Evolutionary conservation across 2,797 vertebrate species (phyloP), one percentile per base, ranked within the genome.

Genomic region (Microctenopoma steveboyesi): DNA sequence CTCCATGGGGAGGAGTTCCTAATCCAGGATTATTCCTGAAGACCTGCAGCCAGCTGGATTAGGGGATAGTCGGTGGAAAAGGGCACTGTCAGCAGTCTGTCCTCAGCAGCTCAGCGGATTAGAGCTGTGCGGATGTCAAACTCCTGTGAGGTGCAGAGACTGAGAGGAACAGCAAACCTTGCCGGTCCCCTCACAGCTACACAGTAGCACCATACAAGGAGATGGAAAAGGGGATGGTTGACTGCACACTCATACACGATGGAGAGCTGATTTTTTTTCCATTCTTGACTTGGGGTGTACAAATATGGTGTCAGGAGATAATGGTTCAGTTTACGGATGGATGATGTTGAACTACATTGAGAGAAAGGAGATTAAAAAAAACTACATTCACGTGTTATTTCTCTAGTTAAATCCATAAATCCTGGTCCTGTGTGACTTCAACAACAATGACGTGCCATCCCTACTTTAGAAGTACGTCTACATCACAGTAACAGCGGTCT

Each of bases 21-120:
- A 90, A 94, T 91, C 91, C 87, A 52, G 88, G 91, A 93, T 94
- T 93, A 92, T 88, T 86, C 80, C 74, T 85, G 83, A 87, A 89
- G 89, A 77, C 89, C 85, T 47, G 35, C 87, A 88, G 89, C 80
- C 80, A 76, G 81, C 77, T 87, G 89, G 91, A 93, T 93, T 93
- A 93, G 85, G 71, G 82, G 83, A 78, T 80, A 78, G 83, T 84
- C 55, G 18, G 79, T 77, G 79, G 81, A 89, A 92, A 92, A 88
- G 87, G 89, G 83, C 90, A 90, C 61, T 60, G 86, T 92, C 92
- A 90, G 90, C 91, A 85, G 81, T 91, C 74, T 85, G 82, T 81
- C 82, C 84, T 72, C 2, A 79, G 89, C 85, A 77, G 90, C 89
- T 92, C 90, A 89, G 86, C 86, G 88, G 90, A 91, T 93, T 91